Conservation (phyloP, 2,113 vertebrate species). For the Cacatua alba region DNA sequence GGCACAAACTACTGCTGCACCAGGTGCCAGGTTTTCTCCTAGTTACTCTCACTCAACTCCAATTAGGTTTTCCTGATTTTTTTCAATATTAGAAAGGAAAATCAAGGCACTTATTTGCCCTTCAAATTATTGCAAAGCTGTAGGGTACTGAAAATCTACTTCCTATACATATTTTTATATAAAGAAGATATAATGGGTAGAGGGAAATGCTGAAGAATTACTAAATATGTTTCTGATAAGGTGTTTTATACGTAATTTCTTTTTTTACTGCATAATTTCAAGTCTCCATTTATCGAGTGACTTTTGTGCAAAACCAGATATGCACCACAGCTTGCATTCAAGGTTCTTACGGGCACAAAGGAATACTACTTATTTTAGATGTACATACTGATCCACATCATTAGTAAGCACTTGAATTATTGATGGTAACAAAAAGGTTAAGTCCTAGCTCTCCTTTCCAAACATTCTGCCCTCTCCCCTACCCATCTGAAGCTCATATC, state of each 20-base stretch:
- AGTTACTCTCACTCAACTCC: neutral
- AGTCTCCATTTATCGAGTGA: neutral
- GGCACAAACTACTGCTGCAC: neutral
- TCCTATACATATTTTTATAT: neutral
- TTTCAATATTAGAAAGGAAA: neutral
- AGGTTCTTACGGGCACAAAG: neutral
- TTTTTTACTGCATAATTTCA: slow-evolving; percentile 10
- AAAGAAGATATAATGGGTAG: neutral
- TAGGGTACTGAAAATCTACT: neutral
- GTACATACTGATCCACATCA: neutral
- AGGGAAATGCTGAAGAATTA: neutral
- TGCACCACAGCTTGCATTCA: neutral
- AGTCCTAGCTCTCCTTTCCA: slow-evolving; percentile 41
- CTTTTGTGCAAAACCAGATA: slow-evolving; percentile 25
- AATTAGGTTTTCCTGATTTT: neutral
- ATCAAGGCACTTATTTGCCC: neutral
- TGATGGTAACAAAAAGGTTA: slow-evolving; percentile 43
- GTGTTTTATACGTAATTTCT: neutral
- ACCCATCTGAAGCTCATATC: slow-evolving; percentile 7
- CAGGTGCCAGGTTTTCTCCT: neutral
- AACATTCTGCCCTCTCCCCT: neutral
- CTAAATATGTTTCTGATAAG: neutral
- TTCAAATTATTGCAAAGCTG: neutral
- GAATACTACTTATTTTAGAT: slow-evolving; percentile 41
- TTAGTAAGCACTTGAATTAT: slow-evolving; percentile 39